Evolutionary conservation across 2,113 vertebrate species (phyloP).

Genomic region (Dipodomys ordii): DNA sequence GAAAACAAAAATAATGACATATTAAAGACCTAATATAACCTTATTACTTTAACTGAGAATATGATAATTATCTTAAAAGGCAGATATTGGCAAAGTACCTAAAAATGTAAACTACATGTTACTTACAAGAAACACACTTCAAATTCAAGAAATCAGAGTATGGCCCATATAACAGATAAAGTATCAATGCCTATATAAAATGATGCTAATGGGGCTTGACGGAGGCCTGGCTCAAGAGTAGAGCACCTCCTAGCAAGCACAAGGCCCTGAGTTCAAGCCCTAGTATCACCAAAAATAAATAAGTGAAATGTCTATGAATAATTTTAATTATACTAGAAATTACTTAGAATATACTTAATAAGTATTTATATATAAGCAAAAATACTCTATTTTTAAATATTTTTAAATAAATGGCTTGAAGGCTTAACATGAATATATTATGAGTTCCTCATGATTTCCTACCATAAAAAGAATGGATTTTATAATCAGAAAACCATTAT

Average conservation of each 20-base stretch:
- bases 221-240: no score
- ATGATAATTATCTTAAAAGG: slow-evolving; percentile 12
- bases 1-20: neutral
- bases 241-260: no score
- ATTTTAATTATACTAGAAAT: neutral
- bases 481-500: neutral
- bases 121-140: slow-evolving; percentile 9
- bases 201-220: neutral
- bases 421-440: no score
- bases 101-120: neutral
- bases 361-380: neutral
- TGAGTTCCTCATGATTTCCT: neutral
- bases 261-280: no score
- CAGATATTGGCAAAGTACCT: neutral
- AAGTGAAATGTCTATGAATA: neutral
- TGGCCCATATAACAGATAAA: neutral
- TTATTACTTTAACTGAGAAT: neutral
- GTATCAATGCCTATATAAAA: slow-evolving; percentile 21
- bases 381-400: neutral
- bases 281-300: no score
- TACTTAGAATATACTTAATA: neutral
- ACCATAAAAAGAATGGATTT: neutral
- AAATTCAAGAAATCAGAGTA: slow-evolving; percentile 2
- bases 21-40: neutral
- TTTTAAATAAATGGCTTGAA: slow-evolving; percentile 24